Evolutionary conservation across 2,797 vertebrate genomes (phyloP), one percentile per base, ranked within the genome.

Genomic region (Lacerta bilineata): DNA sequence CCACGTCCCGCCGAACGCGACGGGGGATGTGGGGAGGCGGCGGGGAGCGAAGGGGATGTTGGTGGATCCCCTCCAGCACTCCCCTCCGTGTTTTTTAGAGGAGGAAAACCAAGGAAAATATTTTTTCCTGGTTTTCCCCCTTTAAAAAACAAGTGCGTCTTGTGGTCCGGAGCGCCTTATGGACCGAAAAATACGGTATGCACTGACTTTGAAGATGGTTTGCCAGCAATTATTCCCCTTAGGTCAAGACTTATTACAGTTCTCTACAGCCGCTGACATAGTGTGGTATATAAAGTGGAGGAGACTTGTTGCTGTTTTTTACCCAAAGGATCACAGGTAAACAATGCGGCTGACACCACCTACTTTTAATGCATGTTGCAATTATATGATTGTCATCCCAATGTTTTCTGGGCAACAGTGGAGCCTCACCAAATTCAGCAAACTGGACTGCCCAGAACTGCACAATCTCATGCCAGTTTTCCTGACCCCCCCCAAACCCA

Each of bases 181-280:
- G n/a, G n/a, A n/a, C n/a, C n/a, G n/a, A n/a, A n/a, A n/a, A n/a
- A n/a, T n/a, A n/a, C n/a, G n/a, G n/a, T n/a, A 90, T 80, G 83
- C 86, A 0, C 85, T 93, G 80, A 83, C 90, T 92, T 91, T 91
- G 87, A 95, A 94, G 91, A 23, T 1, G 25, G 2, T 86, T 93
- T 78, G 68, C 87, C 91, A 92, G 78, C 66, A 64, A 91, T 87
- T 92, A 91, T 94, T 93, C 84, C 91, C 93, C 94, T 91, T 91
- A 94, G 92, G 92, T 91, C 90, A 88, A 84, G 89, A 91, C 84
- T 90, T 93, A 89, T 93, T 95, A 87, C 50, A 89, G 79, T 86
- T 89, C 39, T 81, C 85, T 87, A 89, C 92, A 90, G 91, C 5
- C 55, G 33, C 33, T 80, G 83, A 76, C 0, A 0, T 77, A 80